Percentiles rank a stretch among this genome's conserved stretches.
Evolutionary conservation across 2,888 invertebrate species (phyloP).

Genomic region (Thereva unica): DNA sequence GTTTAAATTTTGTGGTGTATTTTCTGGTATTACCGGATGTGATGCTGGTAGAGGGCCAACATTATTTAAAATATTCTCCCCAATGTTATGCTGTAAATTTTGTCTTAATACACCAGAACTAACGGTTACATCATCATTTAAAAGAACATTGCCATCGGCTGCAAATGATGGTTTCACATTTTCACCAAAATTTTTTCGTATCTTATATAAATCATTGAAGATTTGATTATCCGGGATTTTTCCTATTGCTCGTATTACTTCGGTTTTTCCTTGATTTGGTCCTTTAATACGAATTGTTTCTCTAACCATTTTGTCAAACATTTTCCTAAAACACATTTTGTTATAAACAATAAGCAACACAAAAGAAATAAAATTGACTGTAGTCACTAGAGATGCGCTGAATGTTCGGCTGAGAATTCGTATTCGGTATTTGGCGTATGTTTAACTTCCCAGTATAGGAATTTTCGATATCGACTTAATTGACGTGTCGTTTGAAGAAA

Average conservation of each 20-base stretch:
- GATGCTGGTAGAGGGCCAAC: conserved; percentile 48
- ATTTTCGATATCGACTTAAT: no score
- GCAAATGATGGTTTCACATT: conserved; percentile 49
- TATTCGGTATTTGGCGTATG: no score
- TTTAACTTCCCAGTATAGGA: no score
- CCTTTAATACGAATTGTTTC: conserved; percentile 51
- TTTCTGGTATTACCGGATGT: not conserved
- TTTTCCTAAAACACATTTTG: conserved; percentile 45
- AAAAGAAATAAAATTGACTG: not conserved
- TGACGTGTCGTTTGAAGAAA: no score
- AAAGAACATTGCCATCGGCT: conserved; percentile 46
- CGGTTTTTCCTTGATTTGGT: conserved; percentile 46
- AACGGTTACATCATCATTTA: conserved; percentile 50
- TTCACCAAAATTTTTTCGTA: conserved; percentile 39
- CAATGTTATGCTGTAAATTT: conserved; percentile 50
- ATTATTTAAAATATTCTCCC: conserved; percentile 47
- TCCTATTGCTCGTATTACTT: conserved; percentile 52
- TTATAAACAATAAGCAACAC: not conserved
- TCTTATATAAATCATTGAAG: conserved; percentile 52
- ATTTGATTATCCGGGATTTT: conserved; percentile 52
- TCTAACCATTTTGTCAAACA: conserved; percentile 51
- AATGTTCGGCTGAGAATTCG: no score
- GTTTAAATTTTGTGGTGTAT: no score
- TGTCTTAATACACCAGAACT: conserved; percentile 47
- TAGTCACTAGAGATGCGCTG: no score